Conservation (phyloP, 2,113 vertebrate species). For the Triplophysa rosa region DNA sequence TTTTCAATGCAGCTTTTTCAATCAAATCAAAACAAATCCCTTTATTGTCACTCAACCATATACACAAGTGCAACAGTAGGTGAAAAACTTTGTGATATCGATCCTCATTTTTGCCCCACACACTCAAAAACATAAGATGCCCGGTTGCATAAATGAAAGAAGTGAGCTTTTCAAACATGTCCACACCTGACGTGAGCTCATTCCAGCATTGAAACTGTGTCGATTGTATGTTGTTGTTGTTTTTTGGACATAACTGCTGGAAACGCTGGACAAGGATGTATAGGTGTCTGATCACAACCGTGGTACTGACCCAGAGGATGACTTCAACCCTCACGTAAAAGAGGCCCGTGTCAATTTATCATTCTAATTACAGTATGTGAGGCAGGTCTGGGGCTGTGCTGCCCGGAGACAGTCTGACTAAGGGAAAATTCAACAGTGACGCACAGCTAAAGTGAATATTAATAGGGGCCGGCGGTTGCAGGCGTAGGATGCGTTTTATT, state of each 20-base stretch:
- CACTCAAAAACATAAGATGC: slow-evolving; percentile 33
- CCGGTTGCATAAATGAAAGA: slow-evolving; percentile 20
- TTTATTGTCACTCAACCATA: too few relatives aligned
- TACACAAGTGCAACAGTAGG: too few relatives aligned
- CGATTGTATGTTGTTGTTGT: slow-evolving; percentile 18
- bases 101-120: slow-evolving; percentile 28
- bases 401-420: slow-evolving; percentile 66
- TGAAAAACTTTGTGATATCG: slow-evolving; percentile 32
- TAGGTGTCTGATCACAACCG: slow-evolving; percentile 35
- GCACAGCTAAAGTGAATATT: slow-evolving; percentile 63
- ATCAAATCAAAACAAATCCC: too few relatives aligned
- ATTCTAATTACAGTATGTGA: slow-evolving; percentile 72
- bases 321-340: slow-evolving; percentile 36
- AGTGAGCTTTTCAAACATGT: slow-evolving; percentile 59
- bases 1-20: slow-evolving; percentile 40
- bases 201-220: slow-evolving; percentile 55
- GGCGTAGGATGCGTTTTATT: slow-evolving; percentile 67
- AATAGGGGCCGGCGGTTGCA: slow-evolving; percentile 58
- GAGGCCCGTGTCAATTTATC: slow-evolving; percentile 66
- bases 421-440: slow-evolving; percentile 61
- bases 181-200: slow-evolving; percentile 58
- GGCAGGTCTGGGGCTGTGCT: slow-evolving; percentile 63
- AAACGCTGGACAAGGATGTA: slow-evolving; percentile 38
- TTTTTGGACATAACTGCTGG: slow-evolving; percentile 48
- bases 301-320: slow-evolving; percentile 47